Percentiles rank a stretch among this genome's conserved stretches.
These are phyloP conservation scores for Sylvicola cinctus DNA, from an alignment of 2,888 invertebrate species.

Conservation along the genomic window DNA sequence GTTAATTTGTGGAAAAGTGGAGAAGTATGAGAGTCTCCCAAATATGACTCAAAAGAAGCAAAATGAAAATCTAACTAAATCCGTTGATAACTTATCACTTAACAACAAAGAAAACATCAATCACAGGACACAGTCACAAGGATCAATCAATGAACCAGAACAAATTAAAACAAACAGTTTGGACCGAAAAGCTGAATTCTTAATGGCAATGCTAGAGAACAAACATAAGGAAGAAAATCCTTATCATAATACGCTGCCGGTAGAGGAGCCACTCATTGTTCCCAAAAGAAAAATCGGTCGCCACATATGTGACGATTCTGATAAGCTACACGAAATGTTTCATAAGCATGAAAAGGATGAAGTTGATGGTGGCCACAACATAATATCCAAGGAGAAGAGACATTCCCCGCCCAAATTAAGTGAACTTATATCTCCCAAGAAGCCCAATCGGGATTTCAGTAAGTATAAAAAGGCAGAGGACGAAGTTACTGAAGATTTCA, in stretches of 20 bases:
- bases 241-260: conserved; percentile 6
- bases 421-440: conserved; percentile 9
- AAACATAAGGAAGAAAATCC: conserved; percentile 2
- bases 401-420: neutral
- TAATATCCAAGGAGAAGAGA: neutral
- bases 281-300: conserved; percentile 5
- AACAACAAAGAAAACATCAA: neutral
- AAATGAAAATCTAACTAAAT: neutral
- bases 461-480: conserved; percentile 7
- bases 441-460: conserved; percentile 11
- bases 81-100: neutral
- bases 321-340: conserved; percentile 1
- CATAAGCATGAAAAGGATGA: conserved; percentile 4
- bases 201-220: conserved; percentile 5
- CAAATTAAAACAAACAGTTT: conserved; percentile 5
- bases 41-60: neutral
- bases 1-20: neutral
- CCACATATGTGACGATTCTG: conserved; percentile 8
- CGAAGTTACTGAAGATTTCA: neutral
- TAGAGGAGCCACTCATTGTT: conserved; percentile 10
- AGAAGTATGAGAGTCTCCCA: neutral
- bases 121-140: conserved; percentile 1
- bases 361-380: neutral
- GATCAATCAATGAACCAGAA: conserved; percentile 6
- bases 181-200: conserved; percentile 7